phyloP scores from a whole-genome alignment of 1,140 invertebrate genomes.

The Ceratina australensis region DNA sequence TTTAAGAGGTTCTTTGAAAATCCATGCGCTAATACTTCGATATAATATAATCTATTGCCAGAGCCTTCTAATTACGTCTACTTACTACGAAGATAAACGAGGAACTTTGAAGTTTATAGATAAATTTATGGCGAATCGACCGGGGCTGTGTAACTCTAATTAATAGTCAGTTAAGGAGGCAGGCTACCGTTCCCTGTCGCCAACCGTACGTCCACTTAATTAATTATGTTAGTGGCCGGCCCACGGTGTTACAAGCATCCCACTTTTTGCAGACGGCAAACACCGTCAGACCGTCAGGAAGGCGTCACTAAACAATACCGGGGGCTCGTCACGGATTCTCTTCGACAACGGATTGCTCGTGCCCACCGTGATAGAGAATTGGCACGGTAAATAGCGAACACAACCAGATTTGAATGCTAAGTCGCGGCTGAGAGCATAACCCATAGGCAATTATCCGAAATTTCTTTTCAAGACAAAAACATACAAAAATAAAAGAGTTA shows the following conservation, averaged over 20 bases:
- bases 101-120: too few species aligned
- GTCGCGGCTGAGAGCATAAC: conserved; percentile 15
- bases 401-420: conserved; percentile 36
- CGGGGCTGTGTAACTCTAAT: conserved; percentile 65
- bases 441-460: neutral
- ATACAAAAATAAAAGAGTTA: too few species aligned
- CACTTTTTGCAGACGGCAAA: conserved; percentile 58
- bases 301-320: conserved; percentile 55
- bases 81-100: too few species aligned
- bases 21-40: too few species aligned
- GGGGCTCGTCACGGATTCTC: conserved; percentile 60
- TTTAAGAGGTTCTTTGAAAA: too few species aligned
- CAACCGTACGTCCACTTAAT: conserved; percentile 66
- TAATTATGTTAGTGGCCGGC: conserved; percentile 61
- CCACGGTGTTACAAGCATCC: conserved; percentile 41
- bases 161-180: conserved; percentile 65
- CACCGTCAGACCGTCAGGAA: conserved; percentile 60
- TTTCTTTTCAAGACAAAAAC: too few species aligned
- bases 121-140: conserved; percentile 22
- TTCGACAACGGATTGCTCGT: conserved; percentile 37
- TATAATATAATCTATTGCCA: too few species aligned
- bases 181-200: conserved; percentile 51
- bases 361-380: conserved; percentile 59
- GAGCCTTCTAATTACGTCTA: too few species aligned
- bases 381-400: conserved; percentile 54